Percentiles rank a stretch among this genome's conserved stretches.
phyloP scores from a whole-genome alignment of 2,888 invertebrate species.

The Erebia epiphron region DNA sequence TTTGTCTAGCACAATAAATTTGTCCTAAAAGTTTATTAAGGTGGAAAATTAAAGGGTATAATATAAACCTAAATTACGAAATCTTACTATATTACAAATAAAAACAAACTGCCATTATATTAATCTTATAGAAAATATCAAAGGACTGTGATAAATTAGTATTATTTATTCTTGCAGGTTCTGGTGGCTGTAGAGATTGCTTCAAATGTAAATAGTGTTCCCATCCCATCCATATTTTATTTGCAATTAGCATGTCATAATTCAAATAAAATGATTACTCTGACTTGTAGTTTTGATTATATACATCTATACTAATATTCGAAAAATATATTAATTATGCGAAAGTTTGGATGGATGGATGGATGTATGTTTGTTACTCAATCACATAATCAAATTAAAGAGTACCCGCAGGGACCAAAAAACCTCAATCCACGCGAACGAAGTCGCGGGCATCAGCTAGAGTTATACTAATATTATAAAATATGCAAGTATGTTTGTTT shows the following conservation, averaged over 20 bases:
- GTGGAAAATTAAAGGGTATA: not conserved
- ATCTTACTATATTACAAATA: not conserved
- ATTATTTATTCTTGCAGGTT: conserved; percentile 72
- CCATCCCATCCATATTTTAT: conserved; percentile 60
- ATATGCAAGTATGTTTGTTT: no score
- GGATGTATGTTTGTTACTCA: no score
- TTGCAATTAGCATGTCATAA: conserved; percentile 61
- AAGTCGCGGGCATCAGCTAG: no score
- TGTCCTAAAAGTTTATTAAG: conserved; percentile 2
- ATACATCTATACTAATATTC: no score
- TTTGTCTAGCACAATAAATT: not conserved
- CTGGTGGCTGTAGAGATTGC: conserved; percentile 49
- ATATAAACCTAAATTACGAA: not conserved
- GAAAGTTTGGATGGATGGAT: no score
- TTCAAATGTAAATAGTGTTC: conserved; percentile 72
- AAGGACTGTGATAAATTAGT: conserved; percentile 66
- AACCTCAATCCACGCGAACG: no score
- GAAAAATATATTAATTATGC: no score
- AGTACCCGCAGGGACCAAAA: no score
- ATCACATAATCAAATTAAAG: no score
- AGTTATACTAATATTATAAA: no score
- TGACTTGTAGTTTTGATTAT: conserved; percentile 15
- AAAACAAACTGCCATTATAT: not conserved
- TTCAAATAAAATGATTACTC: conserved; percentile 64
- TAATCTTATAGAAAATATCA: conserved; percentile 3